Percentiles rank a stretch among this genome's conserved stretches.
Conservation (phyloP, 2,888 invertebrate species). For the Crioceris asparagi region DNA sequence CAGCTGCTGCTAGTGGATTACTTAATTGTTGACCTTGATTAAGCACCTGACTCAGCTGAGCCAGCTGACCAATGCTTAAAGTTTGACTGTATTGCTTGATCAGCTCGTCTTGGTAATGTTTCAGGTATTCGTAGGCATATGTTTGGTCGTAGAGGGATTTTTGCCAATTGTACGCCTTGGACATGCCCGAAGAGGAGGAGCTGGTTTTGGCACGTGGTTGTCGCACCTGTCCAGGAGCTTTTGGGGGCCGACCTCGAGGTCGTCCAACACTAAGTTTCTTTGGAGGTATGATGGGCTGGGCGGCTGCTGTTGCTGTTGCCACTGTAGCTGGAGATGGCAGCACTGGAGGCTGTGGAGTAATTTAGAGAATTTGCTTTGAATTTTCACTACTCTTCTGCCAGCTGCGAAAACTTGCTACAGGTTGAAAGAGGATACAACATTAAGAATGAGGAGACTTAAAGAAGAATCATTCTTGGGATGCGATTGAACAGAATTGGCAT, state of each 20-base stretch:
- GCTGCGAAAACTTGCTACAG: too few relatives aligned
- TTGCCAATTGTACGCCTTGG: constrained; percentile 25
- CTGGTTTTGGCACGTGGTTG: constrained; percentile 27
- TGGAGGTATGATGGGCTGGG: constrained; percentile 20
- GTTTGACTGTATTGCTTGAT: constrained; percentile 36
- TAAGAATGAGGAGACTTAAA: too few relatives aligned
- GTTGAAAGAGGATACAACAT: too few relatives aligned
- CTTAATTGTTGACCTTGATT: constrained; percentile 23
- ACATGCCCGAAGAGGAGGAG: constrained; percentile 8
- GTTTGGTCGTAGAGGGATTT: constrained; percentile 27
- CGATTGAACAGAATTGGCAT: too few relatives aligned
- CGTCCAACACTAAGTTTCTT: constrained; percentile 35
- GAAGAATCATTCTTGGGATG: too few relatives aligned
- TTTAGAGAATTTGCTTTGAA: too few relatives aligned
- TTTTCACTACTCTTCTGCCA: too few relatives aligned
- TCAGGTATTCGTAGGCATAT: constrained; percentile 31
- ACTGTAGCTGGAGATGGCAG: constrained; percentile 20
- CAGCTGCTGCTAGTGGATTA: constrained; percentile 19
- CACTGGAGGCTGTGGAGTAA: constrained; percentile 26
- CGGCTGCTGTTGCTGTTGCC: constrained; percentile 6
- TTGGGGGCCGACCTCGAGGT: constrained; percentile 43
- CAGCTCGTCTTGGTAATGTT: constrained; percentile 37
- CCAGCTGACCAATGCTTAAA: constrained; percentile 25
- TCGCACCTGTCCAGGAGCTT: constrained; percentile 26
- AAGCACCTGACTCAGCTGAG: constrained; percentile 26